phyloP scores from a whole-genome alignment of 2,797 vertebrate genomes.

The Gymnopithys bicolor region DNA sequence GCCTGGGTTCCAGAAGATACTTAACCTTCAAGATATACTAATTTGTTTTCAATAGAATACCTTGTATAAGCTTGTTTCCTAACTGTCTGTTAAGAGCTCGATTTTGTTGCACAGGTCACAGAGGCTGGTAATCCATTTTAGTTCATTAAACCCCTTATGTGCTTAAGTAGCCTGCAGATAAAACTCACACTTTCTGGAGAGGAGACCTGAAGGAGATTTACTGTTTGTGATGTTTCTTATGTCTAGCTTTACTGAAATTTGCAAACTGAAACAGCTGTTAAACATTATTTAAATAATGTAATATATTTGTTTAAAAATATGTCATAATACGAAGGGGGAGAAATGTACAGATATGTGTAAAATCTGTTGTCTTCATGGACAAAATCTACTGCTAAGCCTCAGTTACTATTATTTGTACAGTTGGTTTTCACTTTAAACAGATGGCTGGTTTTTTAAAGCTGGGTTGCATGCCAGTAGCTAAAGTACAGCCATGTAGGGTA shows the following conservation, averaged over 20 bases:
- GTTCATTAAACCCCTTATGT: not conserved
- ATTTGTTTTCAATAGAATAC: not conserved
- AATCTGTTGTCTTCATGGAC: not conserved
- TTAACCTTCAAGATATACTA: not conserved
- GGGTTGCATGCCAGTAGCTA: constrained; percentile 66
- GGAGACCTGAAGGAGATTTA: not conserved
- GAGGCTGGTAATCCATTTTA: constrained; percentile 8
- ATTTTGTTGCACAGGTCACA: not conserved
- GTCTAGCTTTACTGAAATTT: not conserved
- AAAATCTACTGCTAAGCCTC: not conserved
- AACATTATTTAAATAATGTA: constrained; percentile 7
- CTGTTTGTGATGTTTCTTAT: not conserved
- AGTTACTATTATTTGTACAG: constrained; percentile 54
- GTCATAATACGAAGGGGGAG: not conserved
- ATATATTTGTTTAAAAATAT: constrained; percentile 20
- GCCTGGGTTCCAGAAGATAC: not conserved
- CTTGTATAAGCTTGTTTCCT: constrained; percentile 11
- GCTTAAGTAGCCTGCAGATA: not conserved
- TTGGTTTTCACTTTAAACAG: constrained; percentile 74
- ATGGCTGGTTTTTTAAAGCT: constrained; percentile 70
- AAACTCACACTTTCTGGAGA: not conserved
- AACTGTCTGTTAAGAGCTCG: not conserved
- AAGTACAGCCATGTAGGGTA: constrained; percentile 81
- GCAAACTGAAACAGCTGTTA: not conserved
- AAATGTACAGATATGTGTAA: not conserved